Evolutionary conservation across 2,113 vertebrate genomes (phyloP).

Genomic region (Antechinus stuartii): DNA sequence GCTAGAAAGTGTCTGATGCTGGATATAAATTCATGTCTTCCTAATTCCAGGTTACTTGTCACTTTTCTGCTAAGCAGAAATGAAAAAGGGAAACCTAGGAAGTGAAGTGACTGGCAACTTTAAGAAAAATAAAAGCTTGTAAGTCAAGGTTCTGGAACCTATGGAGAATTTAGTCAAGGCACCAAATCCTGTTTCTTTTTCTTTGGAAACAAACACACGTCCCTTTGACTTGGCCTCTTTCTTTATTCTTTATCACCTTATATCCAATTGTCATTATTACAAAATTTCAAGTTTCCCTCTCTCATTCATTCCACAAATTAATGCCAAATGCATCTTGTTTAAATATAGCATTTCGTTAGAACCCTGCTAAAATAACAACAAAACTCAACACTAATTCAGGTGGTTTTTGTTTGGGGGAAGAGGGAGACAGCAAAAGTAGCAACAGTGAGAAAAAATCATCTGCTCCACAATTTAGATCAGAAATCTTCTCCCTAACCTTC

Average conservation of each 20-base stretch:
- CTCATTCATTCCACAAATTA: slow-evolving; percentile 28
- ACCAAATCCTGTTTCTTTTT: neutral
- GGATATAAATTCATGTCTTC: neutral
- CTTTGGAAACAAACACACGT: neutral
- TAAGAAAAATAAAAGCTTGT: neutral
- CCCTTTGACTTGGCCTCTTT: neutral
- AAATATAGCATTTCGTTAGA: slow-evolving; percentile 16
- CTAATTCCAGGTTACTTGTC: too few species aligned
- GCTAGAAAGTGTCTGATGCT: neutral
- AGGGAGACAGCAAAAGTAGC: neutral
- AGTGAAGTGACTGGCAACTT: neutral
- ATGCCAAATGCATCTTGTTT: slow-evolving; percentile 4
- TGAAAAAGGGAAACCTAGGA: neutral
- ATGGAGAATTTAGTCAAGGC: neutral
- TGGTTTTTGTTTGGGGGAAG: neutral
- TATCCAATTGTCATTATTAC: neutral
- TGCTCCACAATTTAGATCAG: neutral
- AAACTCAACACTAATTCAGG: neutral
- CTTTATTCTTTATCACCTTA: slow-evolving; percentile 9
- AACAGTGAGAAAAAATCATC: neutral
- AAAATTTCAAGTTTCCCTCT: neutral
- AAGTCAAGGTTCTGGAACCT: slow-evolving; percentile 28
- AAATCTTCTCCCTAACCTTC: slow-evolving; percentile 5
- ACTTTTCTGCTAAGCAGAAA: neutral
- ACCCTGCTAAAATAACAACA: neutral